phyloP scores from a whole-genome alignment of 2,797 vertebrate genomes.

The Malurus splendens region DNA sequence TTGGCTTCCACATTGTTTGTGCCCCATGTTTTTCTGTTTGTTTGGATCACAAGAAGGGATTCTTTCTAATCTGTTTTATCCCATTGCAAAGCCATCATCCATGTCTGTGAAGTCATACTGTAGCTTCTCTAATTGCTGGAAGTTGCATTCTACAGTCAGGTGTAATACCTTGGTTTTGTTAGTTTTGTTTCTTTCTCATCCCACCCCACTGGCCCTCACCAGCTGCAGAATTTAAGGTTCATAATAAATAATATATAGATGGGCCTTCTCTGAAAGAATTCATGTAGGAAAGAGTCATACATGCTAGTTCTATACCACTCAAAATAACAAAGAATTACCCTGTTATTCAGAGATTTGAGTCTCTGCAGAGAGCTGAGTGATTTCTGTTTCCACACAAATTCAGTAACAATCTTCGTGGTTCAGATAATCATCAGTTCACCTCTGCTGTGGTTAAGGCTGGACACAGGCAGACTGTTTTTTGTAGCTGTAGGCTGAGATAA shows the following conservation, averaged over 20 bases:
- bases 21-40: not conserved
- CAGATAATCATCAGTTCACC: not conserved
- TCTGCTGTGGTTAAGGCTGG: not conserved
- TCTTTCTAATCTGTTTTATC: not conserved
- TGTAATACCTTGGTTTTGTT: not conserved
- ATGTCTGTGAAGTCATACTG: not conserved
- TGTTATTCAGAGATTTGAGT: not conserved
- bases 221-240: not conserved
- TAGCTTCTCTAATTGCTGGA: not conserved
- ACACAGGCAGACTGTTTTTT: not conserved
- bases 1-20: not conserved
- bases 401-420: not conserved
- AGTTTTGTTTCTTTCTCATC: not conserved
- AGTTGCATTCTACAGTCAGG: not conserved
- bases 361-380: not conserved
- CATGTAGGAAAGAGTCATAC: not conserved
- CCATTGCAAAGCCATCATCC: not conserved
- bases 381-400: not conserved
- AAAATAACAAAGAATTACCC: not conserved
- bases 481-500: not conserved
- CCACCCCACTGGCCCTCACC: accelerated
- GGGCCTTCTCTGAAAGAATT: not conserved
- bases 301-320: not conserved
- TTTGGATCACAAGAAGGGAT: not conserved
- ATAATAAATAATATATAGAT: not conserved